Evolutionary conservation across 2,888 invertebrate genomes (phyloP).

Genomic region (Hoplodrina blanda): DNA sequence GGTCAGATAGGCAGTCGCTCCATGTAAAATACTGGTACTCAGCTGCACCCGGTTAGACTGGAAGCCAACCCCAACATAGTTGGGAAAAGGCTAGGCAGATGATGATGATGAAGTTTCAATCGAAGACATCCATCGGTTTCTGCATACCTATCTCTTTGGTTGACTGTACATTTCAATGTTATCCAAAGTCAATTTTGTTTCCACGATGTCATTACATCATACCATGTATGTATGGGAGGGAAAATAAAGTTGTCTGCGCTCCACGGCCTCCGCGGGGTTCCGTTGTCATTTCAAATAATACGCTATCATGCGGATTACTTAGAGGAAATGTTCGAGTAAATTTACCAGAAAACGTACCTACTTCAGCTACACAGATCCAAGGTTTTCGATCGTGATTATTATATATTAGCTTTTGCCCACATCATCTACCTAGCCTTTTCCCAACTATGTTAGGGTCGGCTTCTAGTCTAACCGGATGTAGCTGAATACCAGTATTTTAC

Average conservation of each 20-base stretch:
- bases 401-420: not conserved
- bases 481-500: too few relatives aligned
- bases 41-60: too few relatives aligned
- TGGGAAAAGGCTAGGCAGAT: too few relatives aligned
- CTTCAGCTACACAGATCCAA: conserved; percentile 3
- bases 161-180: conserved; percentile 16
- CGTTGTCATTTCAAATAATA: conserved; percentile 55
- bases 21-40: too few relatives aligned
- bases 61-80: too few relatives aligned
- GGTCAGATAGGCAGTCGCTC: too few relatives aligned
- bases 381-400: conserved; percentile 4
- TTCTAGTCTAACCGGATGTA: too few relatives aligned
- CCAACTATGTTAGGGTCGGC: too few relatives aligned
- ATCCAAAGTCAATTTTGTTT: conserved; percentile 38
- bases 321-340: conserved; percentile 31
- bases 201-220: conserved; percentile 41
- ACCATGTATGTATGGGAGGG: conserved; percentile 36
- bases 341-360: conserved; percentile 26
- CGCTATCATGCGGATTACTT: conserved; percentile 28
- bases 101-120: too few relatives aligned
- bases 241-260: conserved; percentile 53
- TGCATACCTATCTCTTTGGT: too few relatives aligned
- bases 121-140: too few relatives aligned
- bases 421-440: too few relatives aligned
- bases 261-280: conserved; percentile 29